These are phyloP conservation scores for Eudorcas thomsonii DNA, from an alignment of 2,113 vertebrate genomes.

Conservation along the genomic window DNA sequence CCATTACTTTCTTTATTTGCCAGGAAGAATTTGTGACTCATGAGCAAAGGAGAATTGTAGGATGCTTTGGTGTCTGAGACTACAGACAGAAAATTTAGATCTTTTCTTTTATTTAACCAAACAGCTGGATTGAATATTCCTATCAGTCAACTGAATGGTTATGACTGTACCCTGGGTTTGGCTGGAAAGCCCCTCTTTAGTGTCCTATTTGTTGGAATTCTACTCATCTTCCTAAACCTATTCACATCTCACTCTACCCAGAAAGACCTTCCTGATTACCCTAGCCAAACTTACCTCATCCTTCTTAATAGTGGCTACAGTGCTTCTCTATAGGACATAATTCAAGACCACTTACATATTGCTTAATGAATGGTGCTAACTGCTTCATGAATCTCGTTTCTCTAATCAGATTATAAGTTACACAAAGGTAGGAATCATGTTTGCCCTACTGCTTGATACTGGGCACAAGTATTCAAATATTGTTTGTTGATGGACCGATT, in stretches of 20 bases:
- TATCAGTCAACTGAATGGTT: neutral
- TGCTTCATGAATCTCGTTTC: neutral
- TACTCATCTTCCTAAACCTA: neutral
- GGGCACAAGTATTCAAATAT: neutral
- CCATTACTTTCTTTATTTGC: constrained; percentile 45
- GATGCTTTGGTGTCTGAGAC: constrained; percentile 17
- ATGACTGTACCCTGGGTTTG: neutral
- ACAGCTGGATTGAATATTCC: neutral
- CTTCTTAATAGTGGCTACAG: neutral
- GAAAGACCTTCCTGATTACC: neutral
- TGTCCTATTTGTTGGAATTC: neutral
- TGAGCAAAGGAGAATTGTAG: neutral
- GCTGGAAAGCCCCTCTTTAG: neutral
- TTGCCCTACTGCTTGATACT: neutral
- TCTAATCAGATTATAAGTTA: constrained; percentile 12
- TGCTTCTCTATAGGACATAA: neutral
- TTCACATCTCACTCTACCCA: neutral
- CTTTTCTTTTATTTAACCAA: constrained; percentile 46
- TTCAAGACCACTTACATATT: neutral
- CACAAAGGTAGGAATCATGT: neutral
- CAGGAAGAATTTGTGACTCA: constrained; percentile 57
- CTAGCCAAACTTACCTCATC: neutral
- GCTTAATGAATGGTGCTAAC: neutral
- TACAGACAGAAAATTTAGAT: constrained; percentile 32
- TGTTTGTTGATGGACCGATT: constrained; percentile 45